Base-by-base conservation (phyloP, 2,888 invertebrate genomes). In the Terebella lapidaria region DNA sequence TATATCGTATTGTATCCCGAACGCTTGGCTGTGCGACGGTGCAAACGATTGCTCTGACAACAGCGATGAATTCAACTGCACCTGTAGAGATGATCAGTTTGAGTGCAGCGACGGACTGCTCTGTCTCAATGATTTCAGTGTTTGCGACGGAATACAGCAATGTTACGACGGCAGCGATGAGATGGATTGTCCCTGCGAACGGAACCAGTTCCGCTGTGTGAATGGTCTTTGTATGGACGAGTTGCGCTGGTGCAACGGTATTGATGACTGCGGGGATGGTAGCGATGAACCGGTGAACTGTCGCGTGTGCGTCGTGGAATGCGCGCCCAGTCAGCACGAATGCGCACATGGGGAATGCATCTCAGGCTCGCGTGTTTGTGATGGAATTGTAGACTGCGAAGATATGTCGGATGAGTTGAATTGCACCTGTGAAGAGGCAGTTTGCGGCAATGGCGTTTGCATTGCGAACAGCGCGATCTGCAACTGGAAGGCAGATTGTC, bases 81-180 rank as follows among this genome's bases (percentile, higher is more conserved):
- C 28, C 4, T 28, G 57, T 27, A 49, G 22, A n/a, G 5, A 26
- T 2, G 53, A 53, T 27, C 53, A 53, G 53, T 53, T 53, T 27
- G 10, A 10, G 28, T 53, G 53, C n/a, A 28, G 4, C n/a, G 28
- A 35, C 42, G 10, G n/a, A 15, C 10, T n/a, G 10, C 10, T 27
- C 20, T 63, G 63, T 46, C 61, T 63, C 27, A 26, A 26, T 2
- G 18, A 2, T 15, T n/a, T 28, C 0, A 45, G 52, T 30, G 22
- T 22, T 24, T 64, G 64, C 46, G 61, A 64, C 35, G 56, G 59
- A 4, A 29, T 25, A 42, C 20, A 52, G 15, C 52, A 64, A 56
- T 64, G 64, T 35, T 18, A 15, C 2, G 64, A 64, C 29, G 29
- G 22, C 4, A 56, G 51, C 22, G 64, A 64, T 28, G 64, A 64